Evolutionary conservation across 2,888 invertebrate genomes (phyloP), one percentile per base, ranked within the genome.

Genomic region (Malthinus flaveolus): DNA sequence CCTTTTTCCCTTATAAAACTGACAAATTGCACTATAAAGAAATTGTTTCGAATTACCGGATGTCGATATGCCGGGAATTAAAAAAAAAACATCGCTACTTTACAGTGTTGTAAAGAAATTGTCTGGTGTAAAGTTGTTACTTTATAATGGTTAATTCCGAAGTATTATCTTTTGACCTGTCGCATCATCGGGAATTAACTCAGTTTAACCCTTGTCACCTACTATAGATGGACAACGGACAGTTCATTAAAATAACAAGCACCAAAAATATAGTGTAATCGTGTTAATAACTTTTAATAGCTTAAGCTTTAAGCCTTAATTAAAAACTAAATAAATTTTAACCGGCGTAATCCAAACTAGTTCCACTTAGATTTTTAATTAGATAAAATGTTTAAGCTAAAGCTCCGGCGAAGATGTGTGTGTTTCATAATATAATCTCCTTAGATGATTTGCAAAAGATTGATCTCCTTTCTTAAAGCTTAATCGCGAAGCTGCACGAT

Each of bases 101-200:
- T 12, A 23, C 15, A 15, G 1, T 42, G 15, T 11, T 15, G n/a
- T 6, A 6, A 42, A 15, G 23, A 23, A 15, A 51, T 42, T 51
- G 33, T 36, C 15, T 36, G 42, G 32, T 54, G 57, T 23, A 48
- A 47, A 47, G 54, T 50, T 52, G 50, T 44, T 55, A 47, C 54
- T 62, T 55, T 51, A 55, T 62, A 62, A 62, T 62, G 59, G 61
- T 37, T 62, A 59, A 62, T 59, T 52, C 59, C 15, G 34, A 42
- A 51, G 61, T 51, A 54, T 62, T 59, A 61, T 61, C 61, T 58
- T 45, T 47, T 55, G 58, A 57, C 55, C 61, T 55, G 49, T 48
- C 52, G 49, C 55, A 58, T 62, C 61, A 59, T 46, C 59, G 48
- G 49, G 61, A 62, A 62, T 62, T 62, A 62, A 62, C 61, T 55